These are phyloP conservation scores for Hoplodrina blanda DNA, from an alignment of 2,888 invertebrate species.

Conservation along the genomic window DNA sequence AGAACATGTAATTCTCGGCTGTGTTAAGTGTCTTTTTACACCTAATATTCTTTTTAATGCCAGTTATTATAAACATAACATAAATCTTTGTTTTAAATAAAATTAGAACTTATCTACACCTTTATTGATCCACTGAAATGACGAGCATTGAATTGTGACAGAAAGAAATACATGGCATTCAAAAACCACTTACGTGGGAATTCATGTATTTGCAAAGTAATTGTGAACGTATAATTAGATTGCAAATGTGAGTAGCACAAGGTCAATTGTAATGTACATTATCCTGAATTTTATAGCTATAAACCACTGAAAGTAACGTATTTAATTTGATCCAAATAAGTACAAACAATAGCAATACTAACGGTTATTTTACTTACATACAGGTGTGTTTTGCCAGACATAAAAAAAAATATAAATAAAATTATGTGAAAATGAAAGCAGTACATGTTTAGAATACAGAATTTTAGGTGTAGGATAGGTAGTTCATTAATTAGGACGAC, in stretches of 20 bases:
- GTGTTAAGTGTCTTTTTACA: background rate
- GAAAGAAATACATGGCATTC: conserved; percentile 33
- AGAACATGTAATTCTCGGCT: no score
- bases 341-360: conserved; percentile 41
- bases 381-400: conserved; percentile 69
- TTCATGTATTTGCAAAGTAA: conserved; percentile 50
- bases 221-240: conserved; percentile 57
- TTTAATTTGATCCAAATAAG: background rate
- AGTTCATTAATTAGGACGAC: background rate
- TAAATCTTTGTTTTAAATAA: background rate
- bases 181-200: conserved; percentile 36
- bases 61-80: background rate
- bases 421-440: conserved; percentile 40
- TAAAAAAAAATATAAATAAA: conserved; percentile 38
- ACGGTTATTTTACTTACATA: conserved; percentile 58
- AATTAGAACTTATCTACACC: background rate
- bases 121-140: background rate
- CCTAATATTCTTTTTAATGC: background rate
- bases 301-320: conserved; percentile 4
- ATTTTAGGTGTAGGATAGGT: background rate
- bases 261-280: conserved; percentile 47
- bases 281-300: conserved; percentile 30
- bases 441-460: conserved; percentile 10
- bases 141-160: conserved; percentile 5
- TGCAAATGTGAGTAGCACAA: conserved; percentile 53